Percentiles rank a stretch among this genome's conserved stretches.
phyloP scores from a whole-genome alignment of 2,888 invertebrate genomes.

The Mythimna loreyi region DNA sequence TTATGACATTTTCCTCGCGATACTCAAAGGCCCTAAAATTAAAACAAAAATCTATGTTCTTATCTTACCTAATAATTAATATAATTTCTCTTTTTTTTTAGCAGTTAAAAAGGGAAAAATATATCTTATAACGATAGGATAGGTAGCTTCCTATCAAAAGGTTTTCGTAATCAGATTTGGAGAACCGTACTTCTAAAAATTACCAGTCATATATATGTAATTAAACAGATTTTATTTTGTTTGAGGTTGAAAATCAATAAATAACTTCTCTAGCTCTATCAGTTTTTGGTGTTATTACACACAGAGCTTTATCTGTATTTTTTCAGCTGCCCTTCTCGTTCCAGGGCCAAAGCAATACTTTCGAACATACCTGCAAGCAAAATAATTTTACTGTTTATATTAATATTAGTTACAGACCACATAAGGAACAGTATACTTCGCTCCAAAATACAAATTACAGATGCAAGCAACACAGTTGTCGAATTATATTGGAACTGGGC shows the following conservation, averaged over 20 bases:
- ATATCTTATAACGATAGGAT: neutral
- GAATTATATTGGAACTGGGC: too few relatives aligned
- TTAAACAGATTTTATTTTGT: neutral
- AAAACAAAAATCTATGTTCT: neutral
- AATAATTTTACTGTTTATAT: too few relatives aligned
- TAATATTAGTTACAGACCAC: too few relatives aligned
- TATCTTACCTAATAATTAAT: neutral
- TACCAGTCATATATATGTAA: neutral
- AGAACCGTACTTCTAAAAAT: neutral
- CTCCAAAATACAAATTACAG: too few relatives aligned
- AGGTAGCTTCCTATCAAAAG: neutral
- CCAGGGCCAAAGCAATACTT: too few relatives aligned
- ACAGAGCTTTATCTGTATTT: too few relatives aligned
- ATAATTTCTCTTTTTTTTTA: neutral
- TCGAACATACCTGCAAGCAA: too few relatives aligned
- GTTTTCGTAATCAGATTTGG: neutral
- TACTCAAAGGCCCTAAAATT: neutral
- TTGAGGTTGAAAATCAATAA: neutral
- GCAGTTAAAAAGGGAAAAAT: neutral
- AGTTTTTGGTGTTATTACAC: too few relatives aligned
- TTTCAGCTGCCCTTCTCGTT: too few relatives aligned
- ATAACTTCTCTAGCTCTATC: too few relatives aligned
- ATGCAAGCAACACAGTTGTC: too few relatives aligned
- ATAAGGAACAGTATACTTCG: too few relatives aligned
- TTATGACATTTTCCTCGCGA: neutral